phyloP scores from a whole-genome alignment of 2,113 vertebrate genomes.

The Phalacrocorax aristotelis region DNA sequence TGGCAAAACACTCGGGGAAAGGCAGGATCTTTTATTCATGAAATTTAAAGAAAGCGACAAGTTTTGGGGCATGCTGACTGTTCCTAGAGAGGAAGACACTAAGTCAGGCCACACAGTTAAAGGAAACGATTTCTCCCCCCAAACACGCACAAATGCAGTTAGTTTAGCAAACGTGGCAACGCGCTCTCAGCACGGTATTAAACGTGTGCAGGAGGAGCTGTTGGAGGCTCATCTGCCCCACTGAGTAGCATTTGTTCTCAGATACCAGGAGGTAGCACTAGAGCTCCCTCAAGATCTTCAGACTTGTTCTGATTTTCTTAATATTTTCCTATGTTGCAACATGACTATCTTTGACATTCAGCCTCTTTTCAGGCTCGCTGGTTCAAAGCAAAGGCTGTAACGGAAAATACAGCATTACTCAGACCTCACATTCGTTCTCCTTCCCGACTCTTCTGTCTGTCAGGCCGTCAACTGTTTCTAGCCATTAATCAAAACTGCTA shows the following conservation, averaged over 20 bases:
- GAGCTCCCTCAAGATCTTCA: background rate
- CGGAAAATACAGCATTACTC: background rate
- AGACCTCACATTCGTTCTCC: background rate
- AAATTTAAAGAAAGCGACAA: fast-evolving
- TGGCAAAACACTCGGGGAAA: background rate
- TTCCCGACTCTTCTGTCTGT: fast-evolving
- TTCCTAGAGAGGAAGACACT: no score
- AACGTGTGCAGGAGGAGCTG: background rate
- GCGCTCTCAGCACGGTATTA: fast-evolving
- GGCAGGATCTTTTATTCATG: background rate
- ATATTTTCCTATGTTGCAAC: no score
- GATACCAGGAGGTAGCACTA: background rate
- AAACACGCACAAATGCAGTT: background rate
- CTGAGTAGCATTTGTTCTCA: background rate
- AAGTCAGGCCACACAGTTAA: background rate
- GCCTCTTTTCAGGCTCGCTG: background rate
- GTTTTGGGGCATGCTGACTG: no score
- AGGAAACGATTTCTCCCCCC: background rate
- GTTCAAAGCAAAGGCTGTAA: background rate
- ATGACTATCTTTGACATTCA: background rate
- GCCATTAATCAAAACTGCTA: background rate
- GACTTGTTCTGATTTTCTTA: background rate
- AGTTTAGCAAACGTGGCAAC: background rate
- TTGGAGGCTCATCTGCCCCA: background rate
- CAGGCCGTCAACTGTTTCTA: background rate